Percentiles rank a stretch among this genome's conserved stretches.
These are phyloP conservation scores for Drosophila nigromelanica DNA, from an alignment of 1,140 invertebrate species.

Conservation along the genomic window DNA sequence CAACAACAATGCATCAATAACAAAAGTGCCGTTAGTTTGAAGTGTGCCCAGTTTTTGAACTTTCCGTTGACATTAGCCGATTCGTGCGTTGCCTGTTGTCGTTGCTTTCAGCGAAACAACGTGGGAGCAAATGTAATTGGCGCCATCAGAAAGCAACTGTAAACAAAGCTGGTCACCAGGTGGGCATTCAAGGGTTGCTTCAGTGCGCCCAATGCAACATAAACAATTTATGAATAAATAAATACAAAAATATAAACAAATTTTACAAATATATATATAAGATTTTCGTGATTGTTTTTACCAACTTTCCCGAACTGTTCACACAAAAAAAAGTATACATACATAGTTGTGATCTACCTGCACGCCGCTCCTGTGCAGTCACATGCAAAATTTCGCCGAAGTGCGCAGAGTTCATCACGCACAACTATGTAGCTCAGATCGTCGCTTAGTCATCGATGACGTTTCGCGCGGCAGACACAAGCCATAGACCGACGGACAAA, in stretches of 20 bases:
- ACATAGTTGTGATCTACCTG: conserved; percentile 34
- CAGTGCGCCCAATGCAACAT: background rate
- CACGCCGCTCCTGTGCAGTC: conserved; percentile 36
- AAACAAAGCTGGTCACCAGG: conserved; percentile 17
- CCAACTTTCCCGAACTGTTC: too few relatives aligned
- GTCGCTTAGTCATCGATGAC: conserved; percentile 72
- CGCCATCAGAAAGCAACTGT: conserved; percentile 39
- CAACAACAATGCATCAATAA: conserved; percentile 35
- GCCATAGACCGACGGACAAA: conserved; percentile 14
- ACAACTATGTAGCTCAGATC: conserved; percentile 28
- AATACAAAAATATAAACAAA: too few relatives aligned
- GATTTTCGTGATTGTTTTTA: too few relatives aligned
- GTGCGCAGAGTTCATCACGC: conserved; percentile 12
- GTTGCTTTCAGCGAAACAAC: conserved; percentile 20
- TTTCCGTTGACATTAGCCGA: conserved; percentile 54
- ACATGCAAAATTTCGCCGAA: conserved; percentile 36
- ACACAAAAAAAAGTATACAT: background rate
- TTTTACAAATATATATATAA: too few relatives aligned
- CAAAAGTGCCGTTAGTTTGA: conserved; percentile 34
- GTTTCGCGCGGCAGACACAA: conserved; percentile 47
- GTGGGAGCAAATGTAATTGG: conserved; percentile 32
- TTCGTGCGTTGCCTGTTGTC: conserved; percentile 24
- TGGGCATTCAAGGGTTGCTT: conserved; percentile 9
- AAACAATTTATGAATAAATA: too few relatives aligned
- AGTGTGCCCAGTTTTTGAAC: conserved; percentile 53